Base-by-base conservation (phyloP, 2,113 vertebrate species). In the Labeo catla region DNA sequence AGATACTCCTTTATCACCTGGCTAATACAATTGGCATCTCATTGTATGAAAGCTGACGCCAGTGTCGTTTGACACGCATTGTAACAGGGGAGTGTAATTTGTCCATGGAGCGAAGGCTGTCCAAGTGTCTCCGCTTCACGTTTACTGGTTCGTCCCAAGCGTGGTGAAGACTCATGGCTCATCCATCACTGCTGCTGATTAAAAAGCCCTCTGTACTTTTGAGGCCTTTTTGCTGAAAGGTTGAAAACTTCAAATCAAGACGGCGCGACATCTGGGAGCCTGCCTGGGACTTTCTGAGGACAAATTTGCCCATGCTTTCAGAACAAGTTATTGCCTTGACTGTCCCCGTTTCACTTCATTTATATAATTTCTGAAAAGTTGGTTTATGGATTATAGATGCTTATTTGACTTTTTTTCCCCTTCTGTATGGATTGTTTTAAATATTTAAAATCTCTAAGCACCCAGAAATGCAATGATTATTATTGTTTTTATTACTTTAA, bases 41-140 rank as follows among this genome's bases (percentile, higher is more conserved):
- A 89, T 90, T 93, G 92, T 94, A 95, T 95, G 91, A 94, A 93
- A 94, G 90, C 92, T 95, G 95, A 96, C 95, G 95, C 87, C 90
- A 91, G 92, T 93, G 36, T 88, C 94, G 89, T 93, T 95, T 93
- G 91, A 94, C 95, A 95, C 91, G 88, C 95, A 93, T 94, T 94
- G 93, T 95, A 96, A 93, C 95, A 87, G 91, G 93, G 89, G 92
- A 95, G 93, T 93, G 92, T 95, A 95, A 96, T 97, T 95, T 95
- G 91, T 91, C 90, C 92, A 91, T 88, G 94, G 93, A 94, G 95
- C 92, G 92, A 92, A 93, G 91, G 89, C 91, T 93, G 91, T 93
- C 92, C 89, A 92, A 91, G 89, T 91, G 91, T 94, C 95, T 94
- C 91, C 92, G 80, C 86, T 91, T 91, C 89, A 70, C 87, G 86